These are phyloP conservation scores for Vanessa tameamea DNA, from an alignment of 1,140 invertebrate genomes.

Conservation along the genomic window DNA sequence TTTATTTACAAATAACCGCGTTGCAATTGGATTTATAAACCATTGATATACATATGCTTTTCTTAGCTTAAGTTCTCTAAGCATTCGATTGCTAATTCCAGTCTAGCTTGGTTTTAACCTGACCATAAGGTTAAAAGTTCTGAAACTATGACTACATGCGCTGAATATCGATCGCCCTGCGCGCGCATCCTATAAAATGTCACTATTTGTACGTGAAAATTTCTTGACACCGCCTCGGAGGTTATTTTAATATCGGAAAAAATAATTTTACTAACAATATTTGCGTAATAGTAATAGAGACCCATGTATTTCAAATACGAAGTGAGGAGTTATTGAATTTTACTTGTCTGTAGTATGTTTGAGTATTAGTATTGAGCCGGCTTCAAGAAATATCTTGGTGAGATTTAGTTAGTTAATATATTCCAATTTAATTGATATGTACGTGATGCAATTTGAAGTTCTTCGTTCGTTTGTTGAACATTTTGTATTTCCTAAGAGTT, in stretches of 20 bases:
- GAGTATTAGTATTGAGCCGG: neutral
- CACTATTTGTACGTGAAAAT: slow-evolving; percentile 52
- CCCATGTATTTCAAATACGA: no score
- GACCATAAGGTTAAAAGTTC: slow-evolving; percentile 22
- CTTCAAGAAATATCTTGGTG: slow-evolving; percentile 2
- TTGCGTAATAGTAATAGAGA: neutral
- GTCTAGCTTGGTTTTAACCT: neutral
- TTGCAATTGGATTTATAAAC: no score
- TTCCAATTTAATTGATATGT: neutral
- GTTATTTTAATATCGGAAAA: slow-evolving; percentile 38
- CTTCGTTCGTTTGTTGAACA: neutral
- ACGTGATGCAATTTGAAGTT: neutral
- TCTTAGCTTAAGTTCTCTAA: no score
- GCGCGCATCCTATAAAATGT: slow-evolving; percentile 54
- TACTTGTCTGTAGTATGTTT: neutral
- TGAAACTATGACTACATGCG: slow-evolving; percentile 9
- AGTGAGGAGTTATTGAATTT: neutral
- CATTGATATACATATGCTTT: no score
- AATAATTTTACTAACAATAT: neutral
- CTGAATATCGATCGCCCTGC: slow-evolving; percentile 54
- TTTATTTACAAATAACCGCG: no score
- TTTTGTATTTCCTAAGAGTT: no score
- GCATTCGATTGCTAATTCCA: no score
- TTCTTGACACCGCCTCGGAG: slow-evolving; percentile 41
- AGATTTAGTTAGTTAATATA: neutral